A percentile compares a stretch with the other conserved stretches of the same genome.
phyloP scores from a whole-genome alignment of 2,888 invertebrate species.

The Drosophila anomelani region DNA sequence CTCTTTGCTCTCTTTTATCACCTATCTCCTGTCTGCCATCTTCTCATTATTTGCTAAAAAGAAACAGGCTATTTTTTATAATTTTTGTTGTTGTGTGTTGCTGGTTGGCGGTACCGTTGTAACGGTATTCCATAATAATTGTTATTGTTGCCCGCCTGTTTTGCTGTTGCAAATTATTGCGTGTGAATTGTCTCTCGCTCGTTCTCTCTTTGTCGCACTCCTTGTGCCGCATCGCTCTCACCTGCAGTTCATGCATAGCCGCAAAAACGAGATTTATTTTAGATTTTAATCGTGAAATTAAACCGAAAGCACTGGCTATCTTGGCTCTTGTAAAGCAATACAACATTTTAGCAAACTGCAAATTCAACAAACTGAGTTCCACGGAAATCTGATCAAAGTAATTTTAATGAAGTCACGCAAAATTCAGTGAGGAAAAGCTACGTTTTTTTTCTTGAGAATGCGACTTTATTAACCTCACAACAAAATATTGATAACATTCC shows the following conservation, averaged over 20 bases:
- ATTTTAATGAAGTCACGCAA: not conserved
- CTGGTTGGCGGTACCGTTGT: constrained; percentile 28
- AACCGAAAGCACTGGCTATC: not conserved
- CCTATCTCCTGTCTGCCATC: constrained; percentile 16
- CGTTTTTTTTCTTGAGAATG: not conserved
- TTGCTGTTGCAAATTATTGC: constrained; percentile 42
- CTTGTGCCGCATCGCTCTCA: constrained; percentile 13
- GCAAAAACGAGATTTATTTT: constrained; percentile 34
- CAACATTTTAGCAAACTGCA: not conserved
- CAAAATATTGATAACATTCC: constrained; percentile 6
- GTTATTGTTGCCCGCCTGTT: constrained; percentile 46
- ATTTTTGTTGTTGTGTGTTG: constrained; percentile 20
- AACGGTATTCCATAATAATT: constrained; percentile 47
- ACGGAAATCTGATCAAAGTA: not conserved
- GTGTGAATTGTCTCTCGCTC: constrained; percentile 25
- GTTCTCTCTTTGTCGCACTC: constrained; percentile 3
- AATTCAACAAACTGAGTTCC: not conserved
- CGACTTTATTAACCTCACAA: not conserved
- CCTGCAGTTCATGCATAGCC: constrained; percentile 45
- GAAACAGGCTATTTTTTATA: not conserved
- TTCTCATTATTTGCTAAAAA: constrained; percentile 18
- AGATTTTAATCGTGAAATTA: constrained; percentile 1
- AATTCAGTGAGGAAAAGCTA: no score
- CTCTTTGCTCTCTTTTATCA: constrained; percentile 29
- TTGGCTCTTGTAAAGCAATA: not conserved